phyloP scores from a whole-genome alignment of 2,113 vertebrate species.

The Notarius lentiginosus region DNA sequence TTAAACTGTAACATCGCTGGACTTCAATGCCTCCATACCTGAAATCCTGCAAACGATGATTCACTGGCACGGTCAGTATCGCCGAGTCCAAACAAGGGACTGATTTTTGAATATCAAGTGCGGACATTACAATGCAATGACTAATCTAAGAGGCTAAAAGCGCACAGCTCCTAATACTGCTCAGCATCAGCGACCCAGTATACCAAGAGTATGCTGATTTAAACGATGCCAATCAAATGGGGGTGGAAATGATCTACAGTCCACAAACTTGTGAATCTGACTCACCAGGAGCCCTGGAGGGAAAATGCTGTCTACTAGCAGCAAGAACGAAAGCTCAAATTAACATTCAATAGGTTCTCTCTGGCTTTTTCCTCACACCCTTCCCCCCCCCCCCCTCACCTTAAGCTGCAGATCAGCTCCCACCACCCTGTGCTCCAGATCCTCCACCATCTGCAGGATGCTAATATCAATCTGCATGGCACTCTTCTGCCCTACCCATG shows the following conservation, averaged over 20 bases:
- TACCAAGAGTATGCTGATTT: not conserved
- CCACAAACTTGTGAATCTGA: not conserved
- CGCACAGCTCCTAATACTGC: not conserved
- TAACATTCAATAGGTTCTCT: not conserved
- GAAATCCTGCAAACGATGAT: not conserved
- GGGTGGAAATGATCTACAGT: not conserved
- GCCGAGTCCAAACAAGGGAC: slow-evolving; percentile 56
- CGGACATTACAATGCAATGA: not conserved
- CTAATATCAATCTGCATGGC: slow-evolving; percentile 81
- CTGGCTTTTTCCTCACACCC: not conserved
- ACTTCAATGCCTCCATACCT: not conserved
- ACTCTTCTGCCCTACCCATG: slow-evolving; percentile 81
- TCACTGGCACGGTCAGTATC: slow-evolving; percentile 55
- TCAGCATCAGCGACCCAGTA: not conserved
- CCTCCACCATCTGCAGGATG: slow-evolving; percentile 89
- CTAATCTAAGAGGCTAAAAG: not conserved
- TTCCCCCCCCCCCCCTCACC: slow-evolving; percentile 64
- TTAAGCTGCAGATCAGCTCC: slow-evolving; percentile 88
- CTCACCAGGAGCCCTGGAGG: not conserved
- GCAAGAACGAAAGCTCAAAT: not conserved
- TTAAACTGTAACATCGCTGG: not conserved
- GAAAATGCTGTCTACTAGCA: not conserved
- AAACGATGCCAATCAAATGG: not conserved
- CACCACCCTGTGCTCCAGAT: slow-evolving; percentile 87
- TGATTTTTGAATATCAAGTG: slow-evolving; percentile 60